Evolutionary conservation across 2,888 invertebrate species (phyloP), one percentile per base, ranked within the genome.

Genomic region (Megaustenia siamemsis): DNA sequence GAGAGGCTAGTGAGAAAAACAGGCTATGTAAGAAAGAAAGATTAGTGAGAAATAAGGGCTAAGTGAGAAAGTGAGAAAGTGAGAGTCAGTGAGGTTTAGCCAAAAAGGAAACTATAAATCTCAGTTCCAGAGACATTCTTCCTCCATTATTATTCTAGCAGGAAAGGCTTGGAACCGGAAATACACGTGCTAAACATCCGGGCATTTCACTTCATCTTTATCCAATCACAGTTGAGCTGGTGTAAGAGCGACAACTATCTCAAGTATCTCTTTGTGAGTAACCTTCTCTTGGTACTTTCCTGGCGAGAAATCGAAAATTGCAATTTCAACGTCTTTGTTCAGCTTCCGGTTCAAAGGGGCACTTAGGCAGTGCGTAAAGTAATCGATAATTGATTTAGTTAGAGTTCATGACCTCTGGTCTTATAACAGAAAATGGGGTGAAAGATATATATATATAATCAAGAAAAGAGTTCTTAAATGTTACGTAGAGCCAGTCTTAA

Each of bases 261-360:
- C 69, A n/a, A 40, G 40, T 69, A 38, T 69, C 40, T 15, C 40
- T 69, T 40, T 40, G 40, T 69, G 21, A 28, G 6, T 40, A 21
- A 69, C 40, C 38, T 18, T 40, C 24, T 1, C 21, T 21, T n/a
- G n/a, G 40, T 15, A 5, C 18, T 40, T 8, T 38, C 18, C 69
- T 40, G 40, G 24, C 21, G 40, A 69, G 21, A 18, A 40, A 69
- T 69, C 69, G 40, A 69, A 69, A 15, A 40, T 40, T 69, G 40
- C 40, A 38, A 69, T 69, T 69, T 40, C 69, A 40, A 69, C 24
- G 69, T 69, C 69, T 69, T 69, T 69, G 69, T 69, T 69, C 40
- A 4, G 40, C 69, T 18, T 69, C 69, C 69, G 69, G 69, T 38
- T 40, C 40, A 40, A n/a, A 69, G 69, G 40, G 69, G 40, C 40